Percentiles rank a stretch among this genome's conserved stretches.
Conservation (phyloP, 2,113 vertebrate species). For the Nerophis ophidion region DNA sequence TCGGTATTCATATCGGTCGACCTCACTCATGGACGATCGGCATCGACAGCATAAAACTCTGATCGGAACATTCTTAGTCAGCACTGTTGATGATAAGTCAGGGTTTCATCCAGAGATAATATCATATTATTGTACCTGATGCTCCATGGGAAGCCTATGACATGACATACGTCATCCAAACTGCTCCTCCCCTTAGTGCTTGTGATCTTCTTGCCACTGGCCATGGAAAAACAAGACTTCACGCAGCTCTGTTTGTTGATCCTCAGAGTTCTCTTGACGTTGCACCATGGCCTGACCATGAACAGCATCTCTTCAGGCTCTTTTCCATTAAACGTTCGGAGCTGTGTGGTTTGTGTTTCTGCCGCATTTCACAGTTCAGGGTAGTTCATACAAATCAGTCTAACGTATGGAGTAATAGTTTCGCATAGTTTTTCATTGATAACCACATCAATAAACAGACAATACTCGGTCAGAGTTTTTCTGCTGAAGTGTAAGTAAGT, state of each 20-base stretch:
- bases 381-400: too few relatives aligned
- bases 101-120: constrained; percentile 40
- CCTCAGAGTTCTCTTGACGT: constrained; percentile 27
- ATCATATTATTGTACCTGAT: constrained; percentile 14
- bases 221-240: constrained; percentile 27
- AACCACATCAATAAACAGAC: too few relatives aligned
- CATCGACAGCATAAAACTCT: too few relatives aligned
- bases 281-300: constrained; percentile 31
- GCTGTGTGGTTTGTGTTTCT: too few relatives aligned
- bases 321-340: too few relatives aligned
- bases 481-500: too few relatives aligned
- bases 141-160: constrained; percentile 36
- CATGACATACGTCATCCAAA: constrained; percentile 1
- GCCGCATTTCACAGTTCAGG: too few relatives aligned
- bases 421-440: too few relatives aligned
- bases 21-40: too few relatives aligned
- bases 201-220: constrained; percentile 16
- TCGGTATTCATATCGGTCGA: too few relatives aligned
- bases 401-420: too few relatives aligned
- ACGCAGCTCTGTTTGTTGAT: constrained; percentile 48
- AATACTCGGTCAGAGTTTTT: too few relatives aligned
- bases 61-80: background rate
- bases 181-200: constrained; percentile 2
- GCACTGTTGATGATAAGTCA: constrained; percentile 41
- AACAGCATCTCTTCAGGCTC: constrained; percentile 43